phyloP scores from a whole-genome alignment of 2,113 vertebrate species.

The Bos indicus region DNA sequence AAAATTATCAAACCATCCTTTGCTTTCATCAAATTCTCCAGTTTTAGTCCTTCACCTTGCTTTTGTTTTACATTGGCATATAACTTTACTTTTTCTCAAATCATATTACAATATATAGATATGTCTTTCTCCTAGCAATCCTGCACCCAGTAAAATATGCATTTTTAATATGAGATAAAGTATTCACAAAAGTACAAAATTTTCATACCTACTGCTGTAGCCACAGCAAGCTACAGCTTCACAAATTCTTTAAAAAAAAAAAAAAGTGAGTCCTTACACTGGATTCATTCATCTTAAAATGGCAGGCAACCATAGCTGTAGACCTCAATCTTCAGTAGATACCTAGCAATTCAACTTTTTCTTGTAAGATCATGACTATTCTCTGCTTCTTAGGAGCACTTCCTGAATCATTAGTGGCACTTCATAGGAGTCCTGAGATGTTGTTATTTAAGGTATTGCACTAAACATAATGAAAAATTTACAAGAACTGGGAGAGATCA shows the following conservation, averaged over 20 bases:
- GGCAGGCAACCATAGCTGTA: background rate
- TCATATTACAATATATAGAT: background rate
- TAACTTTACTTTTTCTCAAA: background rate
- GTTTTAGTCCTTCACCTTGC: background rate
- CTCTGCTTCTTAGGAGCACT: background rate
- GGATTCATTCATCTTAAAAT: background rate
- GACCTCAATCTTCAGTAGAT: background rate
- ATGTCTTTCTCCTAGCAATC: background rate
- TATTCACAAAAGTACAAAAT: background rate
- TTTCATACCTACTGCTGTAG: background rate
- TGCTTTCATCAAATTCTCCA: background rate
- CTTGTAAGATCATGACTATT: background rate
- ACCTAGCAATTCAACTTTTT: background rate
- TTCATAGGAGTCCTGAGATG: background rate
- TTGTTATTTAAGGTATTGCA: background rate
- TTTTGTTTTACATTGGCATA: background rate
- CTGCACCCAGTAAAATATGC: background rate
- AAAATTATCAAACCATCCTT: background rate
- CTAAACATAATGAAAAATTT: background rate
- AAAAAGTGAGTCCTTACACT: background rate
- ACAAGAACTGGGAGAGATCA: background rate
- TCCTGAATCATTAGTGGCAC: fast-evolving
- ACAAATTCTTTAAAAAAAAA: background rate
- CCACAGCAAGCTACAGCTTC: background rate
- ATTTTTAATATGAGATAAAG: background rate